Evolutionary conservation across 1,140 invertebrate species (phyloP), one percentile per base, ranked within the genome.

Genomic region (Danaus plexippus): DNA sequence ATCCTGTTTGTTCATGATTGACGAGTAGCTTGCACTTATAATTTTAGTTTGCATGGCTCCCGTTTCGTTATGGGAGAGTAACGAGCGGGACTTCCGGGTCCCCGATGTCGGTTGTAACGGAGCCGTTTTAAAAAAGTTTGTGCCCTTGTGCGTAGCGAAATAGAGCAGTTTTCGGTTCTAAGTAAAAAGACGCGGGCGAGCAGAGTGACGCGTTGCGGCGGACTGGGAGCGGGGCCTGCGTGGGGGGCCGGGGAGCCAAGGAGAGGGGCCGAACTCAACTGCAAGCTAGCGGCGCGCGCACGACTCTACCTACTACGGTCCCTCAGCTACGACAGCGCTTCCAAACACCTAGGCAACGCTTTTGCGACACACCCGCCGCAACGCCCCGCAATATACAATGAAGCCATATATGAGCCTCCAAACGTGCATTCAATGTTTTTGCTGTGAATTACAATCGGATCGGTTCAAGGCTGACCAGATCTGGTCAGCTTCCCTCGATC

Each of bases 1-100:
- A 85, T 91, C 90, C 80, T 90, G 89, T 82, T 90, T 90, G 72
- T 89, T 90, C 81, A 90, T 89, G 74, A 90, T 89, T 74, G 88
- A 89, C 71, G 89, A 85, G 83, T 90, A 90, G 79, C 87, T 89
- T 67, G 87, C 82, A 80, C 85, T 87, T 86, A 90, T 89, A 47
- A 85, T 74, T 79, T 88, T 87, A 61, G 87, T 80, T 79, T 88
- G 87, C 87, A 88, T 87, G 75, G 71, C 76, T 77, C 67, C 75
- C 65, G 73, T 65, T 65, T 73, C 63, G 65, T 55, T 63, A 67
- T 79, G 63, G 66, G 69, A 65, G 68, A 73, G 67, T 64, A 65
- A 64, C 48, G 58, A 56, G 60, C 60, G 75, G 81, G 78, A 78
- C 77, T 67, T 55, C 48, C 65, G 70, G 61, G 80, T 74, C 74